Conservation (phyloP, 2,113 vertebrate species). For the Mobula hypostoma region DNA sequence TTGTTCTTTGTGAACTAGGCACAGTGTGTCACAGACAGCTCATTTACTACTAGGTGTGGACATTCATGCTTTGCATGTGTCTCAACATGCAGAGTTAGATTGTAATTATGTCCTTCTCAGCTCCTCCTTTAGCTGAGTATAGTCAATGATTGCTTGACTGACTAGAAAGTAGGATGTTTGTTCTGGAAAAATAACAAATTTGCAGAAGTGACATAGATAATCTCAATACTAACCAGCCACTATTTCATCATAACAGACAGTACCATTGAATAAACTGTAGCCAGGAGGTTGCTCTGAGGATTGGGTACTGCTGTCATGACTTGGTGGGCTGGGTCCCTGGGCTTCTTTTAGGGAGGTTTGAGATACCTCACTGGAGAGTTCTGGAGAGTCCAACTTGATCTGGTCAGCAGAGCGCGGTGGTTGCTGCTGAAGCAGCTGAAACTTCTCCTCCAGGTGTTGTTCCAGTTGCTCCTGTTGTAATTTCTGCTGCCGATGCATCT, state of each 20-base stretch:
- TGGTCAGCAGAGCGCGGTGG: background rate
- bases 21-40: no score
- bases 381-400: background rate
- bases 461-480: slow-evolving; percentile 57
- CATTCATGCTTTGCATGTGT: no score
- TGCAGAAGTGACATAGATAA: background rate
- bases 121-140: background rate
- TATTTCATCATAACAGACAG: background rate
- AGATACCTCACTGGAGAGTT: slow-evolving; percentile 16
- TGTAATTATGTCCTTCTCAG: no score
- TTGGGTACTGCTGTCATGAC: slow-evolving; percentile 1
- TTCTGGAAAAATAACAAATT: background rate
- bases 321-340: accelerated
- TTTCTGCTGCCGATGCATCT: slow-evolving; percentile 53
- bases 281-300: background rate
- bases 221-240: background rate
- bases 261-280: slow-evolving; percentile 7
- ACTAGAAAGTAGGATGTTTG: no score
- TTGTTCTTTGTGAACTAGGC: no score
- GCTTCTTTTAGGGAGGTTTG: background rate
- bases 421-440: slow-evolving; percentile 50
- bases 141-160: no score
- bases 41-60: no score
- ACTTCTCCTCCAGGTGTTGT: slow-evolving; percentile 56
- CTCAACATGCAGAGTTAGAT: no score